Conservation (phyloP, 2,113 vertebrate species). For the Sceloporus undulatus region DNA sequence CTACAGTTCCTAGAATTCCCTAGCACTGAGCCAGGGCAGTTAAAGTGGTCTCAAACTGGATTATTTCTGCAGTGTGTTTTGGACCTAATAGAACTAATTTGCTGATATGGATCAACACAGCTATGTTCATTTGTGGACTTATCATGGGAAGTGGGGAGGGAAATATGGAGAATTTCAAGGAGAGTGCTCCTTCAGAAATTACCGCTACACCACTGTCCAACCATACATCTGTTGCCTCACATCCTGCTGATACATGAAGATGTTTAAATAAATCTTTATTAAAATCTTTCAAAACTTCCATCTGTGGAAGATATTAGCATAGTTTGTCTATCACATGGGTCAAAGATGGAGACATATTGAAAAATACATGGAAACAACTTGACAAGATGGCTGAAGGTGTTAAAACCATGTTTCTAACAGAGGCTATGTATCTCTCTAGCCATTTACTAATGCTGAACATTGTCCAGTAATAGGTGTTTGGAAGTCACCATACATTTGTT, state of each 20-base stretch:
- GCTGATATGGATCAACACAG: background rate
- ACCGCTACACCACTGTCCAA: background rate
- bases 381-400: background rate
- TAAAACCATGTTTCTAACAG: background rate
- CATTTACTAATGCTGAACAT: rapidly evolving
- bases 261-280: background rate
- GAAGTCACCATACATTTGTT: background rate
- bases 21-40: no score
- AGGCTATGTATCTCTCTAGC: rapidly evolving
- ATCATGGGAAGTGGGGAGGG: background rate
- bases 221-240: background rate
- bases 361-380: background rate
- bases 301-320: background rate
- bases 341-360: background rate
- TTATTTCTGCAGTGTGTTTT: no score
- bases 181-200: background rate
- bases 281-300: background rate
- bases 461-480: background rate
- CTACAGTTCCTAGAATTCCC: no score
- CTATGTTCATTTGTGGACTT: background rate
- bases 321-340: background rate
- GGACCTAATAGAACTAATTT: background rate
- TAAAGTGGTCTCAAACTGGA: no score
- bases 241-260: background rate
- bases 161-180: no score